Evolutionary conservation across 92 coral and sea anemone species (phyloP).

Genomic region (Porites divaricata): DNA sequence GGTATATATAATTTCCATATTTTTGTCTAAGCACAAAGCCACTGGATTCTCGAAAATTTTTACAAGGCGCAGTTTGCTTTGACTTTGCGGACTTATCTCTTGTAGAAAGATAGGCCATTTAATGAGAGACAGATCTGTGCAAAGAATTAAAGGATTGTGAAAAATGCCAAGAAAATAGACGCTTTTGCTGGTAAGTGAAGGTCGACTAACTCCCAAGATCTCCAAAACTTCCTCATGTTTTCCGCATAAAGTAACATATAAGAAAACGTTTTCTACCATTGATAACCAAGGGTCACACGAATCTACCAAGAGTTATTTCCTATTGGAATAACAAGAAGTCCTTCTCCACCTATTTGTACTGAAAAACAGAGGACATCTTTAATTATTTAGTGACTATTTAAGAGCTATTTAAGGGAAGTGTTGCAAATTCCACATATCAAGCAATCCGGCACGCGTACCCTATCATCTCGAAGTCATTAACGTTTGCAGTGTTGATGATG

Average conservation of each 20-base stretch:
- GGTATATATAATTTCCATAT: not conserved
- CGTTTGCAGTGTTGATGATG: not conserved
- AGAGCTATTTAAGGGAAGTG: not conserved
- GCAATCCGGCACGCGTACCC: not conserved
- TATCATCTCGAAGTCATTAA: not conserved
- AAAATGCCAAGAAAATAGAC: slow-evolving; percentile 1
- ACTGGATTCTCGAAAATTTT: not conserved
- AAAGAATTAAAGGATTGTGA: slow-evolving; percentile 12
- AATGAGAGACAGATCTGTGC: not conserved
- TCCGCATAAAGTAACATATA: not conserved
- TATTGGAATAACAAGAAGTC: no score
- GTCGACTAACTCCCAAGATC: not conserved
- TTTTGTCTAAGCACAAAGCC: not conserved
- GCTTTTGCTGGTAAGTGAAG: not conserved
- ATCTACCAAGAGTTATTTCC: no score
- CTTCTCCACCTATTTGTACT: no score
- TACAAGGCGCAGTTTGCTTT: no score
- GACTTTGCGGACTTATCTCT: not conserved
- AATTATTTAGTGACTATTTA: not conserved
- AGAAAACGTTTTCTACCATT: not conserved
- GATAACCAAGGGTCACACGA: not conserved
- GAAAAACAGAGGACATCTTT: not conserved
- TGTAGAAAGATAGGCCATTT: slow-evolving; percentile 20
- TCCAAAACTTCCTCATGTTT: not conserved
- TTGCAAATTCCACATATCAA: not conserved